These are phyloP conservation scores for Turdus rufiventris DNA, from an alignment of 2,113 vertebrate species.

Conservation along the genomic window DNA sequence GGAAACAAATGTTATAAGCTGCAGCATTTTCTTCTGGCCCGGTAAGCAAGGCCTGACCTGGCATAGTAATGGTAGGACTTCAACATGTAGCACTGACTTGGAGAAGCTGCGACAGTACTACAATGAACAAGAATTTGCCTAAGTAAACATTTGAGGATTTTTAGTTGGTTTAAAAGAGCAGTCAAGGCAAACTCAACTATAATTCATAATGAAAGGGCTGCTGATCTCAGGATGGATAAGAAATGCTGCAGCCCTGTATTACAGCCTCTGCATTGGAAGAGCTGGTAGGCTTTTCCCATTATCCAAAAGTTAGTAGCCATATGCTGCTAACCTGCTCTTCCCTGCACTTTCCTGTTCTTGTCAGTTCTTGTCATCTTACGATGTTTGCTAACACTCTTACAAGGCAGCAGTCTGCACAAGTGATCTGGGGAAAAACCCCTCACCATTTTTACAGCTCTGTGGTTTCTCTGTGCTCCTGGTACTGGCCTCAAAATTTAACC, in stretches of 20 bases:
- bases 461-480: background rate
- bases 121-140: background rate
- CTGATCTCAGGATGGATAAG: background rate
- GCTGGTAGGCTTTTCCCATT: rapidly evolving
- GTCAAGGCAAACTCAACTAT: background rate
- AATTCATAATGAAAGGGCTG: background rate
- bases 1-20: background rate
- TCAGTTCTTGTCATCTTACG: background rate
- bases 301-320: background rate
- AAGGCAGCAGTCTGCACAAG: background rate
- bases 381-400: background rate
- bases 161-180: background rate
- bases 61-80: background rate
- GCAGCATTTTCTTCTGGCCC: background rate
- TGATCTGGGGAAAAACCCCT: rapidly evolving
- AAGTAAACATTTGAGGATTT: background rate
- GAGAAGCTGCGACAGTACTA: background rate
- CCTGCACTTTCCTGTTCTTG: background rate
- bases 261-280: rapidly evolving
- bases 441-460: background rate
- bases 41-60: background rate
- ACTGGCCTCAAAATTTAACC: background rate
- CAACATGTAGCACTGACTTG: rapidly evolving
- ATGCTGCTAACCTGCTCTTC: background rate
- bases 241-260: background rate